A percentile compares a stretch with the other conserved stretches of the same genome.
These are phyloP conservation scores for Grammomys surdaster DNA, from an alignment of 2,113 vertebrate genomes.

Conservation along the genomic window DNA sequence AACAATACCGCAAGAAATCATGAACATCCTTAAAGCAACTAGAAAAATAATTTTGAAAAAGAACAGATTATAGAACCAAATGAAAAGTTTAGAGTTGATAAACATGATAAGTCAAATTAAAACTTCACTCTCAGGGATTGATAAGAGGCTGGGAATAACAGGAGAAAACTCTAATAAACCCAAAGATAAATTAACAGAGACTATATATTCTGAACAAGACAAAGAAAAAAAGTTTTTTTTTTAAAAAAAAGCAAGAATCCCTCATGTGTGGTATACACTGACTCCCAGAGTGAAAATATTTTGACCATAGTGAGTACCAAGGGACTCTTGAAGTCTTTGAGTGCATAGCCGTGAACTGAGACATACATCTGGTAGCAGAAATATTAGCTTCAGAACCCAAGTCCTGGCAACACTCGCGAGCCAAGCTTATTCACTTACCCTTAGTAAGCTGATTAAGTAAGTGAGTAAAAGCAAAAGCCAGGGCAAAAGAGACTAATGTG, in stretches of 20 bases:
- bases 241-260: neutral
- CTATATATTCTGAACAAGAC: constrained; percentile 11
- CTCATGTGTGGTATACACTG: constrained; percentile 30
- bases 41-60: constrained; percentile 47
- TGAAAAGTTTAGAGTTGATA: constrained; percentile 57
- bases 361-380: neutral
- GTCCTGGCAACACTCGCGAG: neutral
- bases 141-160: constrained; percentile 14
- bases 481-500: neutral
- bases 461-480: neutral
- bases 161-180: constrained; percentile 25
- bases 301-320: neutral
- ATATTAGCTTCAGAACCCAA: neutral
- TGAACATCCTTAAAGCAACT: constrained; percentile 54
- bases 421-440: neutral
- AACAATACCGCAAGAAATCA: neutral
- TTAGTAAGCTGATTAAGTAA: neutral
- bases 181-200: neutral
- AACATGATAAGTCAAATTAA: constrained; percentile 7
- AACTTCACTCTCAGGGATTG: constrained; percentile 24
- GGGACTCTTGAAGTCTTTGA: neutral
- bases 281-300: constrained; percentile 51
- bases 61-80: constrained; percentile 46
- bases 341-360: constrained; percentile 13
- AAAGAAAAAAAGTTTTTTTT: neutral